These are phyloP conservation scores for Cynaeus angustus DNA, from an alignment of 2,888 invertebrate species.

Conservation along the genomic window DNA sequence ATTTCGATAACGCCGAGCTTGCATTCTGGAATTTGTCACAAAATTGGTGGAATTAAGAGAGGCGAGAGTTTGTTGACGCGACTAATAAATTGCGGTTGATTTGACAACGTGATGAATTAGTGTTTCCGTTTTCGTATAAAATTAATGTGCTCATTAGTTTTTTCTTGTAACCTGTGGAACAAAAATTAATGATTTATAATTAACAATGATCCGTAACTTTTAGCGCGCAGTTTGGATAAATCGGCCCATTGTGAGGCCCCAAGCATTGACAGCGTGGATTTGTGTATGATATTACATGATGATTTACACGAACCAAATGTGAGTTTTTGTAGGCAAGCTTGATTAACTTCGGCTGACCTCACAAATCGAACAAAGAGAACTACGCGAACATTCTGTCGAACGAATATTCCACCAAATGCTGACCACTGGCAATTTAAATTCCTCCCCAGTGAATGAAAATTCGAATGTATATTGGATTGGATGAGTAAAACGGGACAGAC, in stretches of 20 bases:
- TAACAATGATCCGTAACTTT: background rate
- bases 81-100: conserved; percentile 15
- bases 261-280: conserved; percentile 16
- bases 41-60: background rate
- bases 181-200: no score
- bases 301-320: conserved; percentile 42
- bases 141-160: conserved; percentile 11
- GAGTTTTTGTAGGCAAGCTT: conserved; percentile 61
- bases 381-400: conserved; percentile 57
- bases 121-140: conserved; percentile 9
- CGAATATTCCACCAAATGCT: conserved; percentile 63
- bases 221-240: background rate
- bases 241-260: background rate
- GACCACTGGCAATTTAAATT: conserved; percentile 68
- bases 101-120: conserved; percentile 31
- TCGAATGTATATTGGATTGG: conserved; percentile 65
- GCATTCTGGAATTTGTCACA: conserved; percentile 1
- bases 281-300: conserved; percentile 15
- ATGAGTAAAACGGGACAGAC: conserved; percentile 60
- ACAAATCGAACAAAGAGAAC: conserved; percentile 65
- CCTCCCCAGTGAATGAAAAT: conserved; percentile 62
- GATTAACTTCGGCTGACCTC: conserved; percentile 66
- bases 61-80: background rate
- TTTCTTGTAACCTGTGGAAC: no score
- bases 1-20: conserved; percentile 12